Base-by-base conservation (phyloP, 2,797 vertebrate genomes). In the Echeneis naucrates region DNA sequence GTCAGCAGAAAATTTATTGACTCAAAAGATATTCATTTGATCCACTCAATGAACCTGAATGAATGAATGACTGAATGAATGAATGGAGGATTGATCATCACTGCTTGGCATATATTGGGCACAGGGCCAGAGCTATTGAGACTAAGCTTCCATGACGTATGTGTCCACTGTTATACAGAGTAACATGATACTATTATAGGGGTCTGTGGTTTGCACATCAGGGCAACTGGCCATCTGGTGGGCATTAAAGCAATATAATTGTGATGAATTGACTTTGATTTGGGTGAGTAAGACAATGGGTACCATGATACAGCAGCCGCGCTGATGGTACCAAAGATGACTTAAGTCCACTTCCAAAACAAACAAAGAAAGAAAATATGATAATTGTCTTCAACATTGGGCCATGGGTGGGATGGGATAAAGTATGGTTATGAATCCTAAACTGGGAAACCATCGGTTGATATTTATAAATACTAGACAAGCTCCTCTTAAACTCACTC, bases 261-360 rank as follows among this genome's bases (percentile, higher is more conserved):
- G 45, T 63, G 70, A 85, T 80, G 47, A 72, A 86, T 85, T 76
- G 52, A 47, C 60, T 81, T 86, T 78, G 63, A 72, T 82, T 72
- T 71, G 65, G 65, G 69, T 72, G 62, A 82, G 67, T 61, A 65
- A 59, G 70, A 35, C 65, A 57, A 21, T 58, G 37, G 16, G 33
- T 53, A 17, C 12, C 5, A 55, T 55, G 11, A 63, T 59, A 52
- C 35, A 33, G 33, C 57, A 48, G 35, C 47, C 79, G 58, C 27
- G 66, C 2, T 4, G 5, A 32, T 33, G 26, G n/a, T 47, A 40
- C 17, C 17, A 71, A 4, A 21, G 33, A 63, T 64, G 53, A 61
- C 37, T 33, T 32, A 14, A 26, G 23, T 40, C 16, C 27, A 38
- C 26, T 33, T 30, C 26, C 5, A 35, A 45, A 19, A 45, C 19